phyloP scores from a whole-genome alignment of 1,140 invertebrate species.

The Samia ricini region DNA sequence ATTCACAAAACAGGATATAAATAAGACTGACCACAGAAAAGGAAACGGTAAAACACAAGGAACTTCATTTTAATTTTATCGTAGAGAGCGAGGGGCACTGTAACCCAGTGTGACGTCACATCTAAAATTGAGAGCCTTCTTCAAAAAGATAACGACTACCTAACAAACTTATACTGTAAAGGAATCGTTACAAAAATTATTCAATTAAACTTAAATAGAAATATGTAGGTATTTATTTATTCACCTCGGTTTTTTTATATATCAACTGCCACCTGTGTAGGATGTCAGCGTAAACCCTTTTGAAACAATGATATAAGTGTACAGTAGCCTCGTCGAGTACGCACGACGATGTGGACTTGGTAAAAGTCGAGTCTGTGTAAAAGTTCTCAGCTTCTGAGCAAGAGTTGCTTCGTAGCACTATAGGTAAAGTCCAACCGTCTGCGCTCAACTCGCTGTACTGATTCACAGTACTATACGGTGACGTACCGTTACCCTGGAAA shows the following conservation, averaged over 20 bases:
- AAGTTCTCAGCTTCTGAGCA: conserved; percentile 90
- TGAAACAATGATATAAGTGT: conserved; percentile 90
- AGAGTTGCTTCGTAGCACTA: conserved; percentile 88
- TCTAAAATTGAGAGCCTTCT: too few relatives aligned
- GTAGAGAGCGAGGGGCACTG: too few relatives aligned
- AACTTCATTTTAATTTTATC: too few relatives aligned
- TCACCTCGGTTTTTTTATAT: conserved; percentile 87
- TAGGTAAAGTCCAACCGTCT: conserved; percentile 84
- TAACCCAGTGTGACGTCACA: too few relatives aligned
- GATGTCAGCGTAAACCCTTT: conserved; percentile 92
- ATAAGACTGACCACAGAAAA: too few relatives aligned
- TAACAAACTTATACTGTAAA: too few relatives aligned
- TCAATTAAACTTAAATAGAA: neutral
- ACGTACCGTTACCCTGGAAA: conserved; percentile 82
- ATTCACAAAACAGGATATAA: too few relatives aligned
- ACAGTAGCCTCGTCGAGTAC: conserved; percentile 63
- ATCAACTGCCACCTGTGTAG: conserved; percentile 89
- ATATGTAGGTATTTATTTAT: neutral
- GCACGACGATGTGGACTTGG: conserved; percentile 46
- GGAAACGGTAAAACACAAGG: too few relatives aligned
- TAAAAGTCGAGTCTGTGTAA: conserved; percentile 54
- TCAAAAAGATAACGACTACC: too few relatives aligned
- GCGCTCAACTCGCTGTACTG: conserved; percentile 86
- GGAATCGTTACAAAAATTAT: too few relatives aligned
- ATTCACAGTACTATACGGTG: conserved; percentile 95